These are phyloP conservation scores for Hemistola chrysoprasaria DNA, from an alignment of 2,888 invertebrate genomes.

Conservation along the genomic window DNA sequence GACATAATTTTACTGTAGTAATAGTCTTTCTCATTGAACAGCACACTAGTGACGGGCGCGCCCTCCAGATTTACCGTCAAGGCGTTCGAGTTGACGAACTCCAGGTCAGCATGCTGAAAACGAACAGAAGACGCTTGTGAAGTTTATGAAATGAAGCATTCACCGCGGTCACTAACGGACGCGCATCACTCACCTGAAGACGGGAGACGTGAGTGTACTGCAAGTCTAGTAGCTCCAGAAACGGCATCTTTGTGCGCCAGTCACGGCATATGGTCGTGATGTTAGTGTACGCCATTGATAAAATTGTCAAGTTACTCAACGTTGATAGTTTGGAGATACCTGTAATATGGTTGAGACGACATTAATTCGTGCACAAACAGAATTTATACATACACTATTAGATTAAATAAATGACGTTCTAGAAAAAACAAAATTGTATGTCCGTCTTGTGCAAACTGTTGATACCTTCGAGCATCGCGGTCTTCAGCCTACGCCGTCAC, in stretches of 20 bases:
- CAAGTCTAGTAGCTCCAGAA: constrained; percentile 11
- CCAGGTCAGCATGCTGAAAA: constrained; percentile 21
- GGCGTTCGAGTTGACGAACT: constrained; percentile 12
- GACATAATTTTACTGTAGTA: background rate
- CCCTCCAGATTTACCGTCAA: background rate
- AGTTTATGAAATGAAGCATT: too few relatives aligned
- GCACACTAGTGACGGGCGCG: constrained; percentile 6
- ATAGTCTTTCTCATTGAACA: constrained; percentile 9
- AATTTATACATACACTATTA: too few relatives aligned
- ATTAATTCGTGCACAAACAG: too few relatives aligned
- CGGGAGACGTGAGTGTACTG: constrained; percentile 1
- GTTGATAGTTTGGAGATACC: constrained; percentile 7
- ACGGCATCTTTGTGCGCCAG: constrained; percentile 21
- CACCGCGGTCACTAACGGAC: too few relatives aligned
- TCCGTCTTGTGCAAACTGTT: too few relatives aligned
- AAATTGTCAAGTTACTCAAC: constrained; percentile 1
- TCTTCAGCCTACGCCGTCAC: too few relatives aligned
- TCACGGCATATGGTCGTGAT: constrained; percentile 24
- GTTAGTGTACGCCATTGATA: constrained; percentile 7
- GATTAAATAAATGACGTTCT: too few relatives aligned
- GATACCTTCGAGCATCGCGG: too few relatives aligned
- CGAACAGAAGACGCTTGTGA: too few relatives aligned
- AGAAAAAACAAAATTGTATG: too few relatives aligned
- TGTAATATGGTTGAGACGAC: too few relatives aligned
- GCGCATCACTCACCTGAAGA: constrained; percentile 14